A percentile compares a stretch with the other conserved stretches of the same genome.
phyloP scores from a whole-genome alignment of 2,113 vertebrate species.

The Mormyrus lacerda region DNA sequence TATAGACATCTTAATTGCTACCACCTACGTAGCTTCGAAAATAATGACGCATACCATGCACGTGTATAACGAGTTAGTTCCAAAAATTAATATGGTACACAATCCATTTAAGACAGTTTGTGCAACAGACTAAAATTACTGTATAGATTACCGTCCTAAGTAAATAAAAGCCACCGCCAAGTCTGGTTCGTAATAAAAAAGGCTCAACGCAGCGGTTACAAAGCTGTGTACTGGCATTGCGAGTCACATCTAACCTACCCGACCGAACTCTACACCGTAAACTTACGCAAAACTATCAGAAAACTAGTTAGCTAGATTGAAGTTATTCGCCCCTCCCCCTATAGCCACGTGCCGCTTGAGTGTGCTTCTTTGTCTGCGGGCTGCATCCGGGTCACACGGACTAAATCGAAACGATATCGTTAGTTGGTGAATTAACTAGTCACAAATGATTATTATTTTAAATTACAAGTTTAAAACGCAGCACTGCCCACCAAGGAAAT shows the following conservation, averaged over 20 bases:
- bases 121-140: neutral
- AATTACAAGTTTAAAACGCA: neutral
- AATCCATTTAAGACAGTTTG: neutral
- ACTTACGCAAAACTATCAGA: neutral
- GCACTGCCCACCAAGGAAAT: neutral
- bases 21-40: neutral
- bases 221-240: neutral
- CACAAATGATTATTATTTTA: neutral
- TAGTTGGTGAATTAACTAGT: neutral
- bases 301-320: neutral
- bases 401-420: neutral
- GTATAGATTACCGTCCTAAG: neutral
- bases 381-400: conserved; percentile 26
- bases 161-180: neutral
- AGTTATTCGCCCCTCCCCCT: conserved; percentile 16
- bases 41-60: neutral
- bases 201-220: neutral
- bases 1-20: neutral
- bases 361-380: conserved; percentile 23
- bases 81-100: neutral
- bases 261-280: neutral
- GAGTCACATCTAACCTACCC: neutral
- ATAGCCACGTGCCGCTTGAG: conserved; percentile 1
- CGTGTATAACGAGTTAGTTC: neutral
- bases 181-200: neutral